Base-by-base conservation (phyloP, 2,888 invertebrate species). In the Palloptera scutellata region DNA sequence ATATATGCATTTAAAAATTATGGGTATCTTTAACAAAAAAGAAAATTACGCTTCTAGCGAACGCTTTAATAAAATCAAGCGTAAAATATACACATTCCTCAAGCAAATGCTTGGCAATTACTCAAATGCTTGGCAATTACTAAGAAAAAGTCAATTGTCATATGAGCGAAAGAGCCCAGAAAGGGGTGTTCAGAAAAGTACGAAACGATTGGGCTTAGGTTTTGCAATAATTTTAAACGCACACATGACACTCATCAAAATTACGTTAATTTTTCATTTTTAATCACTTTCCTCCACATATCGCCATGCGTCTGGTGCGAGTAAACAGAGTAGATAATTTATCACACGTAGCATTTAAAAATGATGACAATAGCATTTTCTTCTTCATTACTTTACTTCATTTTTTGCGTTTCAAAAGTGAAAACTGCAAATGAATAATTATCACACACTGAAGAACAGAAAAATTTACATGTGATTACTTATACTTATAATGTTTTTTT, bases 201-300 rank as follows among this genome's bases (percentile, higher is more conserved):
- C 42, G 11, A 62, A 41, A 62, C 54, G 41, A 1, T 42, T 54
- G 11, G 2, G 30, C 40, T 41, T 15, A 41, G 30, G 52, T 45
- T 45, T 55, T 19, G 12, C 6, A 19, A 19, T 52, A 13, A 19
- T 19, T 12, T 10, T 41, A 45, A 51, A 58, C 55, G 45, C 60
- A 66, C 30, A 43, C 61, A 55, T 42, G 57, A 57, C 61, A 61
- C 43, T 15, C 43, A 61, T 53, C 63, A 30, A 45, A 45, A 60
- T 51, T 42, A 54, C 62, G 59, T 54, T 52, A 67, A 70, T 70
- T 70, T 67, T 70, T 70, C 70, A 70, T 62, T 54, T 51, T 43
- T 48, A 65, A 70, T 67, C 70, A 70, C 64, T 57, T 57, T 51
- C 17, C 67, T 55, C 30, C 15, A 40, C 13, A 54, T n/a, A 8